Base-by-base conservation (phyloP, 2,797 vertebrate genomes). In the Botia kubotai region DNA sequence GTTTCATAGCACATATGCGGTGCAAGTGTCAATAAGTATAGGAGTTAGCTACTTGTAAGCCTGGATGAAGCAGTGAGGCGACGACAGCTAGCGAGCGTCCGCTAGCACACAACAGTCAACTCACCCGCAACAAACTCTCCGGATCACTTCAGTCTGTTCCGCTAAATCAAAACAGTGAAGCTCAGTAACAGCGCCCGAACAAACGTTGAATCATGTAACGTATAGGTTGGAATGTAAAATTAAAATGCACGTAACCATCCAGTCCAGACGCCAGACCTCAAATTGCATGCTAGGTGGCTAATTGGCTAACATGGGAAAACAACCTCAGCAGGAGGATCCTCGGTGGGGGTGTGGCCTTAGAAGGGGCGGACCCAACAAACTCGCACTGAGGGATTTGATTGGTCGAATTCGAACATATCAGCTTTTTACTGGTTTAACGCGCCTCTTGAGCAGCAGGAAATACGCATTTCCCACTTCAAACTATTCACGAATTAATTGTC, bases 61-160 rank as follows among this genome's bases (percentile, higher is more conserved):
- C 71, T 52, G 53, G 82, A 67, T 66, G 60, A 65, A 75, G 67
- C 75, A 73, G 52, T 65, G 58, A 57, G 77, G 72, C 79, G 71
- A 80, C 75, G 58, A 75, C 48, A 63, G 84, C 88, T 72, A 84
- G 92, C 92, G 88, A 89, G 81, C 85, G 85, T 79, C 70, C 88
- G 86, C 89, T 77, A 81, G 77, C 60, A 57, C 26, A 55, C 72
- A 83, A 76, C 48, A 79, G 71, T 77, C 79, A 89, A 93, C 93
- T 94, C 84, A 95, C 93, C 90, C 88, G 73, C 89, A 86, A 87
- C 86, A 89, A 90, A 84, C 88, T 89, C 89, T 80, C 89, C 89
- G 85, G 90, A 33, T 82, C 69, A 77, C 63, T 74, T 79, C 77
- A 71, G 33, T 72, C 67, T 33, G 39, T 39, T 62, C 76, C n/a